phyloP scores from a whole-genome alignment of 1,140 invertebrate genomes.

The Nomia melanderi region DNA sequence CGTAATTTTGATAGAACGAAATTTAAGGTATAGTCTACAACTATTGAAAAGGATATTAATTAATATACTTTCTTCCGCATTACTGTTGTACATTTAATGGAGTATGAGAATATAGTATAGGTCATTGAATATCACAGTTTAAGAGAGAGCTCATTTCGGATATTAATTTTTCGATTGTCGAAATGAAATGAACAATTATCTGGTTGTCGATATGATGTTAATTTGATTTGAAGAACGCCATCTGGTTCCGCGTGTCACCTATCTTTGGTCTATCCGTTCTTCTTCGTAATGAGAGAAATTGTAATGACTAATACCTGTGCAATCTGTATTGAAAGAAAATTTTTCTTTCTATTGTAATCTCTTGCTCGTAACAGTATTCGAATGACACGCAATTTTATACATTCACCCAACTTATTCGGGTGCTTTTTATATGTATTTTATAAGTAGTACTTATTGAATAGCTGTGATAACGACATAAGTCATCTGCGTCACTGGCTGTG shows the following conservation, averaged over 20 bases:
- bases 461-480: slow-evolving; percentile 61
- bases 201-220: not conserved
- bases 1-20: too few relatives aligned
- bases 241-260: slow-evolving; percentile 26
- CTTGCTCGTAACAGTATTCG: slow-evolving; percentile 14
- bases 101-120: too few relatives aligned
- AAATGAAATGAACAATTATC: too few relatives aligned
- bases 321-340: slow-evolving; percentile 35
- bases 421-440: slow-evolving; percentile 57
- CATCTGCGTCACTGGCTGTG: slow-evolving; percentile 49
- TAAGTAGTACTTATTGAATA: slow-evolving; percentile 63
- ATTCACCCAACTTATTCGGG: slow-evolving; percentile 16
- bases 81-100: too few relatives aligned
- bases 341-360: slow-evolving; percentile 42
- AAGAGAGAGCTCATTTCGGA: too few relatives aligned
- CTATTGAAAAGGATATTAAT: too few relatives aligned
- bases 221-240: slow-evolving; percentile 21
- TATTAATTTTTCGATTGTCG: too few relatives aligned
- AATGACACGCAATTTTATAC: slow-evolving; percentile 30
- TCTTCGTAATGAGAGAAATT: slow-evolving; percentile 54
- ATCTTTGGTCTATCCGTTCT: slow-evolving; percentile 44
- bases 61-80: too few relatives aligned
- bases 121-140: too few relatives aligned
- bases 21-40: too few relatives aligned
- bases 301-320: slow-evolving; percentile 55